Conservation (phyloP, 2,113 vertebrate species). For the Anarrhichthys ocellatus region DNA sequence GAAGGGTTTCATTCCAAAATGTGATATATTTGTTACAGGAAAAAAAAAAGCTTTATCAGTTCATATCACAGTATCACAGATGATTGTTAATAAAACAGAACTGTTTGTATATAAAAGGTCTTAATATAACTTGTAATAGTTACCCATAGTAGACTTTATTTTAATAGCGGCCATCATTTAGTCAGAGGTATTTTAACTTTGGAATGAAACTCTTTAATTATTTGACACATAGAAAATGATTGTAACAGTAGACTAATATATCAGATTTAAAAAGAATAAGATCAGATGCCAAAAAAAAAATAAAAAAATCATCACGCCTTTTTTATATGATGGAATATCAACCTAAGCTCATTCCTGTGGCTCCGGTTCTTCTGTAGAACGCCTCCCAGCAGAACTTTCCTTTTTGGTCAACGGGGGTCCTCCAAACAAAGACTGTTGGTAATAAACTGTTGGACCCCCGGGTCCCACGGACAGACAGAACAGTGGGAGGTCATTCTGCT, state of each 20-base stretch:
- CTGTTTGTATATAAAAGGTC: conserved; percentile 64
- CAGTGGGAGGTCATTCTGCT: conserved; percentile 51
- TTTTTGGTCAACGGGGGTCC: conserved; percentile 53
- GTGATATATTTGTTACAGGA: conserved; percentile 41
- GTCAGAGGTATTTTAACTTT: conserved; percentile 60
- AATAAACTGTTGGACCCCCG: conserved; percentile 69
- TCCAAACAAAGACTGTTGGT: conserved; percentile 56
- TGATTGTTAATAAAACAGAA: conserved; percentile 40
- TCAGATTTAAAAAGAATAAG: conserved; percentile 64
- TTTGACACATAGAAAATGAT: conserved; percentile 74
- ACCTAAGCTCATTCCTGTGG: conserved; percentile 52
- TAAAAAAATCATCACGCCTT: conserved; percentile 66
- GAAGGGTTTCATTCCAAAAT: conserved; percentile 79
- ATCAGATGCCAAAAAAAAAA: conserved; percentile 78
- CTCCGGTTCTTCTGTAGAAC: conserved; percentile 61
- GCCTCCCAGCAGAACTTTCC: conserved; percentile 61
- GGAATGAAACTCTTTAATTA: conserved; percentile 76
- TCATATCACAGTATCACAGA: conserved; percentile 31
- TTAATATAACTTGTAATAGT: conserved; percentile 23
- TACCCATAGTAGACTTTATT: conserved; percentile 63
- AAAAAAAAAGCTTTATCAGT: conserved; percentile 39
- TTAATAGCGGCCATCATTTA: conserved; percentile 66
- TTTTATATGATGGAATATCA: conserved; percentile 66
- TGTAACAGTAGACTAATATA: conserved; percentile 75
- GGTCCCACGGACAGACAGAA: conserved; percentile 40